Evolutionary conservation across 2,797 vertebrate species (phyloP), one percentile per base, ranked within the genome.

Genomic region (Acanthornis magna): DNA sequence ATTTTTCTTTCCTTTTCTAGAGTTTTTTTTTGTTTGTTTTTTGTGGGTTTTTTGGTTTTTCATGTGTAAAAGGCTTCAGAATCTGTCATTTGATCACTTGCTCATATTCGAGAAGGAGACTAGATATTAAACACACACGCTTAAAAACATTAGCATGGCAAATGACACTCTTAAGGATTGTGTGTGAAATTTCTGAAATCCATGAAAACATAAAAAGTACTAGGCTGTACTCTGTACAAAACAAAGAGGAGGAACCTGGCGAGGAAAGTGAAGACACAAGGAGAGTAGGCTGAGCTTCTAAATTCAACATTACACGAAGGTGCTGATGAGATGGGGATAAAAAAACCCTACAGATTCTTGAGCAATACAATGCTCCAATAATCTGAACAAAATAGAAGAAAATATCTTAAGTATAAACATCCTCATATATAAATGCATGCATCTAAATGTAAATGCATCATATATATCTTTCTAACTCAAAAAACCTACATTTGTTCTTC

Each of bases 401-500:
- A 89, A 89, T 18, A 9, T 38, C 0, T 15, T 50, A 54, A 86
- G 18, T 40, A 43, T 29, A 60, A 93, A 66, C 43, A 36, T 30
- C 14, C 23, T 68, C 20, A 42, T 15, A 38, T 50, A 76, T 32
- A 80, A 88, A 77, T n/a, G 5, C 16, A 74, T 40, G 29, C 7
- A 30, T 55, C 16, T 58, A 63, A 75, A 73, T 60, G 26, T 55
- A 76, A 83, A 89, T 22, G 48, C 12, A 74, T 50, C 26, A 25
- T 11, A 15, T 30, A 55, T 53, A 71, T 61, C 29, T 78, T 90
- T 71, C 65, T 71, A 77, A 47, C 7, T 60, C 22, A 8, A 47
- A 72, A 77, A 63, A 1, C 0, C 4, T 21, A 47, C 1, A 1
- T 30, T 16, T n/a, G 9, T 8, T 87, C 11, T 68, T 72, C 26